Conservation (phyloP, 2,888 invertebrate species). For the Lapara coniferarum region DNA sequence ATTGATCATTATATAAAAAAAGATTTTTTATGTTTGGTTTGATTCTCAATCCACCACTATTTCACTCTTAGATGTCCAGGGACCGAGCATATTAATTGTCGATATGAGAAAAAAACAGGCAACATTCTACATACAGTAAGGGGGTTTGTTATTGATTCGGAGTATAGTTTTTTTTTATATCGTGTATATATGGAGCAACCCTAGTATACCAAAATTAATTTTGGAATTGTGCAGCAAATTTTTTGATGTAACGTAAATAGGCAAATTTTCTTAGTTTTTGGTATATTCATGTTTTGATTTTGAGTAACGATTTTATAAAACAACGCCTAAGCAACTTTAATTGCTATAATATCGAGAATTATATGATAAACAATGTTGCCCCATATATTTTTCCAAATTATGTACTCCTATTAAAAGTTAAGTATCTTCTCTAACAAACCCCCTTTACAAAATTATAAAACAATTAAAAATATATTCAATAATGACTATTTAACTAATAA, state of each 20-base stretch:
- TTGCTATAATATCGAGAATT: no score
- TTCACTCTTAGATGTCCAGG: background rate
- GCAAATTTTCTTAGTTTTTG: background rate
- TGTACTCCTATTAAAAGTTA: background rate
- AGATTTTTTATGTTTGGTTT: no score
- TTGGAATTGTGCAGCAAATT: background rate
- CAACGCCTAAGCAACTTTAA: no score
- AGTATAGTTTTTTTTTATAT: background rate
- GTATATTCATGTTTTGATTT: background rate
- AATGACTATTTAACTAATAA: conserved; percentile 15
- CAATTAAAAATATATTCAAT: background rate
- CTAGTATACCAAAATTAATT: background rate
- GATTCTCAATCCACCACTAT: background rate
- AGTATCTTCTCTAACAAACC: background rate
- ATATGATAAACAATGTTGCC: no score
- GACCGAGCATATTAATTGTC: background rate
- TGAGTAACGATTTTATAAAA: no score
- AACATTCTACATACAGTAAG: conserved; percentile 12
- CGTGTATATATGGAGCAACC: background rate
- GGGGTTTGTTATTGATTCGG: conserved; percentile 11
- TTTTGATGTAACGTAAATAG: background rate
- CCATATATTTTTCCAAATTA: no score
- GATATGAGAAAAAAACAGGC: conserved; percentile 17
- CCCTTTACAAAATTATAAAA: conserved; percentile 13
- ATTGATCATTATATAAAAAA: no score